Evolutionary conservation across 2,113 vertebrate genomes (phyloP).

Genomic region (Muscicapa adusta): DNA sequence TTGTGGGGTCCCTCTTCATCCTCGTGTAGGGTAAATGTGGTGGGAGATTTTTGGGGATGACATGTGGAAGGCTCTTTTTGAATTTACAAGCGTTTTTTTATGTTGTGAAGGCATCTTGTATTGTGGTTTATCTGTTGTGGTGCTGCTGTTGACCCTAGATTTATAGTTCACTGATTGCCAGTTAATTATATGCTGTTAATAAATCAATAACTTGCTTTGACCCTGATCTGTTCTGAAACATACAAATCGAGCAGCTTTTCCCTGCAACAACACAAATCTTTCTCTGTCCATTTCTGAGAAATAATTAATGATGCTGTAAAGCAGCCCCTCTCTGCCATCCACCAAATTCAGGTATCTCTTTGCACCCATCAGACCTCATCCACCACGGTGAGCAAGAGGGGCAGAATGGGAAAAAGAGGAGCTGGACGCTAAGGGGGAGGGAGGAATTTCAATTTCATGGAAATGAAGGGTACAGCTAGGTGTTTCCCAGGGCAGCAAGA

Average conservation of each 20-base stretch:
- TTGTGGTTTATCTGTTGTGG: not conserved
- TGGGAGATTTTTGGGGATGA: not conserved
- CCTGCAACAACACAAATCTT: not conserved
- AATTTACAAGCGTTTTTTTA: not conserved
- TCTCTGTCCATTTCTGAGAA: not conserved
- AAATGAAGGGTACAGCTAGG: not conserved
- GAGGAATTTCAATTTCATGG: not conserved
- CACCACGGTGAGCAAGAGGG: fast-evolving
- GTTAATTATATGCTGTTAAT: slow-evolving; percentile 11
- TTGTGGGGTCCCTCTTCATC: not conserved
- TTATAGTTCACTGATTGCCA: not conserved
- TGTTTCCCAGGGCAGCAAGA: not conserved
- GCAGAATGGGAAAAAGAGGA: not conserved
- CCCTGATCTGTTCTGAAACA: not conserved
- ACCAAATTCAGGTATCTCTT: not conserved
- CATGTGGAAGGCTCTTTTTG: not conserved
- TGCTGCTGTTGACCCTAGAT: not conserved
- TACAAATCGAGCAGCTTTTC: not conserved
- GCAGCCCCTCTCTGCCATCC: not conserved
- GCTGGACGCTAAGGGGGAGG: not conserved
- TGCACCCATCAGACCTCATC: fast-evolving
- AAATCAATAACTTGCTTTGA: slow-evolving; percentile 20
- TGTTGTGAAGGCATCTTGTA: not conserved
- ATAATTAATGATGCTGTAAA: not conserved
- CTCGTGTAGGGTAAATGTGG: fast-evolving